Evolutionary conservation across 2,888 invertebrate genomes (phyloP).

Genomic region (Heliconius aoede): DNA sequence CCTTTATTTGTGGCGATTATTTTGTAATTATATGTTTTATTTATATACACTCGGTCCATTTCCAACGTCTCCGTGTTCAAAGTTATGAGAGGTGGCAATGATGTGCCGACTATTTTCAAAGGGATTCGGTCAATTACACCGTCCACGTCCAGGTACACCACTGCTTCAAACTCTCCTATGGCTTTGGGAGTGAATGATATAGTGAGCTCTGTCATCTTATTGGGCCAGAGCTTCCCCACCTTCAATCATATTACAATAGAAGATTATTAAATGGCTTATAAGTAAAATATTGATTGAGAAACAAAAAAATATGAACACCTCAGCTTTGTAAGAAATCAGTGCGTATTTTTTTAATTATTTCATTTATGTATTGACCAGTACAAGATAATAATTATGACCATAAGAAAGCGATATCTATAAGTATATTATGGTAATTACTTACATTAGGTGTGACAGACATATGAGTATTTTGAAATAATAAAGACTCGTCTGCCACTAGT

Average conservation of each 20-base stretch:
- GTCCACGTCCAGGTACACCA: conserved; percentile 84
- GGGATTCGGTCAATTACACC: conserved; percentile 81
- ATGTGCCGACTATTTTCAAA: conserved; percentile 79
- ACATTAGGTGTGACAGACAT: conserved; percentile 83
- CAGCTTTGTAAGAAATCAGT: too few species aligned
- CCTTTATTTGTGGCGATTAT: conserved; percentile 83
- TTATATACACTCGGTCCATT: conserved; percentile 83
- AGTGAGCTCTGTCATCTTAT: conserved; percentile 77
- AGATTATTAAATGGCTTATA: not conserved
- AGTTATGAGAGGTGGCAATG: conserved; percentile 83
- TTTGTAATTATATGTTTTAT: conserved; percentile 84
- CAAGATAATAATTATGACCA: too few species aligned
- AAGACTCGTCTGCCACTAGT: conserved; percentile 70
- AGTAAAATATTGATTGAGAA: too few species aligned
- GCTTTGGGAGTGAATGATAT: conserved; percentile 83
- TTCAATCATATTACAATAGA: conserved; percentile 55
- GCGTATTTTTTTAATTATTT: too few species aligned
- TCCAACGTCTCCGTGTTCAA: conserved; percentile 83
- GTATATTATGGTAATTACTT: conserved; percentile 51
- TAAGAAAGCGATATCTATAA: not conserved
- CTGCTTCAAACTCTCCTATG: conserved; percentile 76
- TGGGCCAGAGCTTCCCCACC: conserved; percentile 85
- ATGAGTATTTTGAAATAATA: conserved; percentile 68
- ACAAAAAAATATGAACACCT: too few species aligned
- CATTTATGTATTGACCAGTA: too few species aligned